These are phyloP conservation scores for Metallyticus violacea DNA, from an alignment of 2,888 invertebrate genomes.

Conservation along the genomic window DNA sequence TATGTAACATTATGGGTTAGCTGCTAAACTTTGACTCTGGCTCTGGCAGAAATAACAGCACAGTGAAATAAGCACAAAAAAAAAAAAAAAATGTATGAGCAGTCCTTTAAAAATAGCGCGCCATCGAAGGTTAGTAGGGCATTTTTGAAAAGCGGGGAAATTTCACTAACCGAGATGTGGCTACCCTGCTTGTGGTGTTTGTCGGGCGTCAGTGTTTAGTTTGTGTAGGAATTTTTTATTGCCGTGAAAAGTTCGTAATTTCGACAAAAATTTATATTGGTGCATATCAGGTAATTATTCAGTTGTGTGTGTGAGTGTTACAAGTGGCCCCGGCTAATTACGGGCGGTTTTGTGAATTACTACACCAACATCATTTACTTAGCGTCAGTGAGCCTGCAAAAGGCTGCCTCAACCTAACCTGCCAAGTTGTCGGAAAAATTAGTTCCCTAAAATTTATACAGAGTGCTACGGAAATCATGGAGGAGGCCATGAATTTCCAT, in stretches of 20 bases:
- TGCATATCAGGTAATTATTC: neutral
- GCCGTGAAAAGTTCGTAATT: neutral
- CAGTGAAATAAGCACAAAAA: no score
- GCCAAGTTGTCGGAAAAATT: constrained; percentile 17
- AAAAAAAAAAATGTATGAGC: no score
- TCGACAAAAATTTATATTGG: neutral
- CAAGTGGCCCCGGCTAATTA: neutral
- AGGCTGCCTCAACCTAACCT: constrained; percentile 14
- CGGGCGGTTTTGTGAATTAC: neutral
- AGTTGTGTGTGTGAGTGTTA: neutral
- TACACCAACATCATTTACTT: neutral
- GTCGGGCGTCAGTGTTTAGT: neutral
- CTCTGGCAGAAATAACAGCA: no score
- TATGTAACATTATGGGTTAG: no score
- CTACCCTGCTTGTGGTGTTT: neutral
- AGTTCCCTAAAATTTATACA: constrained; percentile 15
- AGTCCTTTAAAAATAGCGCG: neutral
- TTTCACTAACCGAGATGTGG: neutral
- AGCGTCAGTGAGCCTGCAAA: constrained; percentile 5
- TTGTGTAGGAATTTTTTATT: neutral
- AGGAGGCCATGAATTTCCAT: constrained; percentile 24
- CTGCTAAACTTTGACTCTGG: no score
- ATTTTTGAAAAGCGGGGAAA: neutral
- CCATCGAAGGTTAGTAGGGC: neutral
- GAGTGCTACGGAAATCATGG: constrained; percentile 16